Evolutionary conservation across 2,888 invertebrate species (phyloP).

Genomic region (Andrena bucephala): DNA sequence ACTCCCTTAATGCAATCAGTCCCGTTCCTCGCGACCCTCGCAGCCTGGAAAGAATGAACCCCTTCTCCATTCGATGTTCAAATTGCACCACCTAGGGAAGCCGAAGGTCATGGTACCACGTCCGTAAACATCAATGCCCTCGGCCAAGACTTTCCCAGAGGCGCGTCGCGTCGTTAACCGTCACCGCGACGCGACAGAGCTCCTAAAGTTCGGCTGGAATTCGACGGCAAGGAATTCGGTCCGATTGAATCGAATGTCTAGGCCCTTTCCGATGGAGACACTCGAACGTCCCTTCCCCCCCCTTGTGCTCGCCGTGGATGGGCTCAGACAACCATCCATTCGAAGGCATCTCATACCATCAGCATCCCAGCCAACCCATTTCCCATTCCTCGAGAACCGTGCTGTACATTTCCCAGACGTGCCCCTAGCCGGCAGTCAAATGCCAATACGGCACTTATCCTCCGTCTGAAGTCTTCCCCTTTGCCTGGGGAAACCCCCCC

Average conservation of each 20-base stretch:
- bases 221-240: conserved; percentile 64
- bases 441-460: conserved; percentile 77
- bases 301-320: conserved; percentile 54
- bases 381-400: conserved; percentile 71
- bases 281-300: conserved; percentile 49
- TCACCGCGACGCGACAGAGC: conserved; percentile 34
- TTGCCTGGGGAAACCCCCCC: neutral
- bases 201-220: conserved; percentile 57
- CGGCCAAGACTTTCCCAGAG: conserved; percentile 19
- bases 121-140: neutral
- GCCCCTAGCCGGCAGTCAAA: conserved; percentile 74
- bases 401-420: conserved; percentile 75
- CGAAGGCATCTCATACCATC: conserved; percentile 72
- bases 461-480: conserved; percentile 19
- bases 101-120: neutral
- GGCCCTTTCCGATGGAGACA: conserved; percentile 69
- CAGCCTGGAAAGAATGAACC: too few species aligned
- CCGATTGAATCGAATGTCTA: conserved; percentile 69
- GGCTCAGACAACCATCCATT: conserved; percentile 74
- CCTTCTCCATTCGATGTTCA: neutral
- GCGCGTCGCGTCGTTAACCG: conserved; percentile 33
- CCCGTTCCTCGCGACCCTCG: too few species aligned
- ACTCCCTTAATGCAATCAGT: too few species aligned
- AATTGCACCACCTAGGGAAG: neutral
- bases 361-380: conserved; percentile 72